Base-by-base conservation (phyloP, 2,113 vertebrate species). In the Notarius quadriscutis region DNA sequence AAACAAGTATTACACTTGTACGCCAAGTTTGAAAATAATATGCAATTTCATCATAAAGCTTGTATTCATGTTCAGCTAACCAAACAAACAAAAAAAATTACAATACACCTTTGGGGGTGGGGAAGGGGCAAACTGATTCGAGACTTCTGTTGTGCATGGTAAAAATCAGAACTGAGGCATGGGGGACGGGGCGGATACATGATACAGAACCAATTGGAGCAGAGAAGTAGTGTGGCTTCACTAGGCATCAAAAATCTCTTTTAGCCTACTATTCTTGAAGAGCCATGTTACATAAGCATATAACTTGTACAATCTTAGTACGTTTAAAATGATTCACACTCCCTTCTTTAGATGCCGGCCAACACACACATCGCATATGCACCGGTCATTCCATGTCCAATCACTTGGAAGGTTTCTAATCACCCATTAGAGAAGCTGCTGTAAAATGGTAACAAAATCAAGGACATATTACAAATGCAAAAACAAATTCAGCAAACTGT, bases 1-100 rank as follows among this genome's bases (percentile, higher is more conserved):
- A 95, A 95, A 96, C 92, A 95, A 94, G 96, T 95, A 93, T 95
- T 95, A 96, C 95, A 96, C 91, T 92, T 93, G 94, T 95, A 92
- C 93, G 77, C 93, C 93, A 93, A 94, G 96, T 95, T 91, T 94
- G 94, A 96, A 95, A 94, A 94, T 91, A 92, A 94, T 93, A 92
- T 91, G 63, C 88, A 63, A 91, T 88, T 86, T 90, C 69, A 87
- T 90, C 87, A 80, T 95, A 95, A 95, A 96, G 94, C 88, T 84
- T 81, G 62, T 87, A 86, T 85, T 88, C 51, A 72, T 88, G 63
- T 71, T 86, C 77, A 72, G 82, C 77, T 89, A 88, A 88, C 69
- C 65, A 96, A 96, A 89, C 84, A 22, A 81, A 41, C 17, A 9
- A 95, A 58, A 9, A 93, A 25, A 84, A 84, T 96, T 96, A 97